phyloP scores from a whole-genome alignment of 2,113 vertebrate genomes.

The Ameiurus melas region DNA sequence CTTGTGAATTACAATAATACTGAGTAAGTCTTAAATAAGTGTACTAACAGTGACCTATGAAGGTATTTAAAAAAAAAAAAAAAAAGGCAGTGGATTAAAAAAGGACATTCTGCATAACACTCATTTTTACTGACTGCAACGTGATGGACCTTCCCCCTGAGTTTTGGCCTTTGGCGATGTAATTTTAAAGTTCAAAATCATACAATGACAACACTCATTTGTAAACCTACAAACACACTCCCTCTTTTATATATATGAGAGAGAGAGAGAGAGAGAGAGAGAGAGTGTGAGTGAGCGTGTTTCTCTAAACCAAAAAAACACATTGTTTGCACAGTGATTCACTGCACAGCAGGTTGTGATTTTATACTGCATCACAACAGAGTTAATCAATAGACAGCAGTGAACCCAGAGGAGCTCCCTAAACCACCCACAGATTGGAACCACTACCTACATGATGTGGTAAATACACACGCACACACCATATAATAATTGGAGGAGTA shows the following conservation, averaged over 20 bases:
- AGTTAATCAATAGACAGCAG: conserved; percentile 52
- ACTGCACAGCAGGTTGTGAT: neutral
- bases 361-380: conserved; percentile 22
- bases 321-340: conserved; percentile 20
- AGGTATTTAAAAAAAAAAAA: neutral
- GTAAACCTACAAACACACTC: conserved; percentile 37
- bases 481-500: neutral
- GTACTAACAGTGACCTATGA: neutral
- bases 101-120: neutral
- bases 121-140: neutral
- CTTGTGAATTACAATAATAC: neutral
- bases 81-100: neutral
- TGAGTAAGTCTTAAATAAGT: neutral
- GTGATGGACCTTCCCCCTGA: neutral
- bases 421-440: conserved; percentile 16
- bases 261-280: neutral
- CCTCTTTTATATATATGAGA: neutral
- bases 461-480: neutral
- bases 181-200: neutral
- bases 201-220: neutral
- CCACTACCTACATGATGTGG: neutral
- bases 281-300: too few species aligned
- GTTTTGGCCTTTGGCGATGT: neutral
- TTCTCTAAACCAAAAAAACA: conserved; percentile 31
- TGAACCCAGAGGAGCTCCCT: conserved; percentile 25